Evolutionary conservation across 2,113 vertebrate genomes (phyloP).

Genomic region (Hemicordylus capensis): DNA sequence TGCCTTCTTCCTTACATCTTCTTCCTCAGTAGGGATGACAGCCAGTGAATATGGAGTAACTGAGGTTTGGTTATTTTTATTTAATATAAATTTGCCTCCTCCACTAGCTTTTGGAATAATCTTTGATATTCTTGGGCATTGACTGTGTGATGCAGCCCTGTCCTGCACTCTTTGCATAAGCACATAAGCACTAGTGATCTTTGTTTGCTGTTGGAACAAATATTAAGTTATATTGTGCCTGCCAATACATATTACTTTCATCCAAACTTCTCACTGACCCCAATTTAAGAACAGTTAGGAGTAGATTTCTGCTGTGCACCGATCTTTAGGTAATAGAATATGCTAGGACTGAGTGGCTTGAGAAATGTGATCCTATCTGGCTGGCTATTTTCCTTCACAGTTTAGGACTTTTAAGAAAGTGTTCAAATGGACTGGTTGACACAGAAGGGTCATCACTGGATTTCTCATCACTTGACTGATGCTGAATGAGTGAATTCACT

Average conservation of each 20-base stretch:
- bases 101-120: constrained; percentile 35
- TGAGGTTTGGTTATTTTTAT: constrained; percentile 10
- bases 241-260: constrained; percentile 16
- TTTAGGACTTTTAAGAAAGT: too few relatives aligned
- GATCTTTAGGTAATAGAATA: constrained; percentile 4
- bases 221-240: constrained; percentile 19
- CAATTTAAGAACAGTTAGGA: constrained; percentile 20
- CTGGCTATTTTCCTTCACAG: neutral
- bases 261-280: constrained; percentile 1
- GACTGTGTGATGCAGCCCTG: constrained; percentile 54
- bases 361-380: neutral
- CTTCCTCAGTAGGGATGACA: too few relatives aligned
- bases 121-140: neutral
- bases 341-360: neutral
- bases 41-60: constrained; percentile 38
- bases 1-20: too few relatives aligned
- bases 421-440: too few relatives aligned
- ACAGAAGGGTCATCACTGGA: neutral
- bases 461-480: neutral
- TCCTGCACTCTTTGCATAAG: constrained; percentile 49
- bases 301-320: neutral
- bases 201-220: neutral
- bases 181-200: constrained; percentile 33
- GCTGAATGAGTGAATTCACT: neutral
- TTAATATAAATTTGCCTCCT: constrained; percentile 17